A percentile compares a stretch with the other conserved stretches of the same genome.
These are phyloP conservation scores for Laspeyria flexula DNA, from an alignment of 2,888 invertebrate genomes.

Conservation along the genomic window DNA sequence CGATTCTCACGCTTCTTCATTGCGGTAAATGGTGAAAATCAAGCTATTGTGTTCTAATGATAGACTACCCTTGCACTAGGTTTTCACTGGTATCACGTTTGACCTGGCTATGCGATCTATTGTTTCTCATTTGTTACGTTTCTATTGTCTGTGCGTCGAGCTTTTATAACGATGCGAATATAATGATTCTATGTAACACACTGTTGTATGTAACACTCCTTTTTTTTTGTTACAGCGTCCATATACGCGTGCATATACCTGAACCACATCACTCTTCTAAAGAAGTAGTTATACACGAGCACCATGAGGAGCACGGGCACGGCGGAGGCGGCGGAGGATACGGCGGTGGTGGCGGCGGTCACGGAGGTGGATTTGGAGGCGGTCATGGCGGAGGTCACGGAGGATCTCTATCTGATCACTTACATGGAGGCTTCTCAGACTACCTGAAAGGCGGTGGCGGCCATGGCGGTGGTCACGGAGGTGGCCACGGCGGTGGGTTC, in stretches of 20 bases:
- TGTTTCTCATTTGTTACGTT: constrained; percentile 39
- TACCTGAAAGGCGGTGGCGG: constrained; percentile 50
- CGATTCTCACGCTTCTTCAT: constrained; percentile 77
- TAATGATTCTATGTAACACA: constrained; percentile 5
- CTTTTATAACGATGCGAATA: constrained; percentile 33
- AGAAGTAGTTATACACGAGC: constrained; percentile 77
- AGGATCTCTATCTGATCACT: constrained; percentile 18
- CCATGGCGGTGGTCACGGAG: constrained; percentile 78
- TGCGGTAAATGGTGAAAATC: constrained; percentile 81
- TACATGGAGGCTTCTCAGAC: constrained; percentile 28
- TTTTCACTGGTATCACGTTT: constrained; percentile 66
- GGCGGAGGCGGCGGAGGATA: constrained; percentile 57
- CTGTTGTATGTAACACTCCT: constrained; percentile 11
- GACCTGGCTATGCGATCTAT: constrained; percentile 68
- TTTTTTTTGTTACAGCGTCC: constrained; percentile 78
- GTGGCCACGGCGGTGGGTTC: constrained; percentile 27
- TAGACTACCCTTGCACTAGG: constrained; percentile 57
- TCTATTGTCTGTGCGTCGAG: constrained; percentile 21
- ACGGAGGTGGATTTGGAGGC: constrained; percentile 40
- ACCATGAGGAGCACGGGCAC: constrained; percentile 66
- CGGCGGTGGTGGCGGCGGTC: constrained; percentile 20
- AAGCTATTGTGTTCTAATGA: constrained; percentile 70
- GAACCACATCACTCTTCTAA: constrained; percentile 78
- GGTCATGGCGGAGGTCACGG: constrained; percentile 56
- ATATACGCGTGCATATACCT: constrained; percentile 85